Conservation (phyloP, 1,140 invertebrate species). For the Physella acuta region DNA sequence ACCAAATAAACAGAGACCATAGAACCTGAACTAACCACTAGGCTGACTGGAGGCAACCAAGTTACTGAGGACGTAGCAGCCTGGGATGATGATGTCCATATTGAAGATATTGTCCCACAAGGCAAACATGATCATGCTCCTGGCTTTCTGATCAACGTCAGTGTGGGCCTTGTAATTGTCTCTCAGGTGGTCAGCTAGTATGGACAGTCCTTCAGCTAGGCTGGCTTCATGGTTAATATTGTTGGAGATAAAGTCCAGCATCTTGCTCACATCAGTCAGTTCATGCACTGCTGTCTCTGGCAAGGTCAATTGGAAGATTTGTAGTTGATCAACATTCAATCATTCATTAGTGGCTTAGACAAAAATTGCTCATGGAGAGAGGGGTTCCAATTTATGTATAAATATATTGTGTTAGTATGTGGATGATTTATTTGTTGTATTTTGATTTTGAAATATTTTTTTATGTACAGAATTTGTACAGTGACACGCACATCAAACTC, state of each 20-base stretch:
- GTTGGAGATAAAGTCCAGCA: constrained; percentile 32
- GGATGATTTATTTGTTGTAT: too few relatives aligned
- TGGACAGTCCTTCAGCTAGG: constrained; percentile 42
- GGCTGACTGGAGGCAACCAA: constrained; percentile 45
- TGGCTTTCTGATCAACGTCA: constrained; percentile 35
- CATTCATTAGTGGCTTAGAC: too few relatives aligned
- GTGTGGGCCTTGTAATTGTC: constrained; percentile 17
- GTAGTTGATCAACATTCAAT: too few relatives aligned
- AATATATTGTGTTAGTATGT: too few relatives aligned
- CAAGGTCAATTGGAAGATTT: too few relatives aligned
- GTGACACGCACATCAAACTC: too few relatives aligned
- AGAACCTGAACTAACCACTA: background rate
- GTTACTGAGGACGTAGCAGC: constrained; percentile 47
- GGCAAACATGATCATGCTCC: constrained; percentile 42
- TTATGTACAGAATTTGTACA: too few relatives aligned
- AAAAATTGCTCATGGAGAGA: too few relatives aligned
- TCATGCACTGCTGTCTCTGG: too few relatives aligned
- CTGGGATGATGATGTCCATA: constrained; percentile 44
- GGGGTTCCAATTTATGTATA: too few relatives aligned
- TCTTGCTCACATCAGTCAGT: constrained; percentile 25
- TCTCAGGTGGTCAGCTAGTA: constrained; percentile 43
- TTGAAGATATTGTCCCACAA: constrained; percentile 48
- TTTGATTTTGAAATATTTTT: too few relatives aligned
- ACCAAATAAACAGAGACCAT: background rate
- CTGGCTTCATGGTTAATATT: constrained; percentile 46